Evolutionary conservation across 2,797 vertebrate genomes (phyloP).

Genomic region (Trachurus trachurus): DNA sequence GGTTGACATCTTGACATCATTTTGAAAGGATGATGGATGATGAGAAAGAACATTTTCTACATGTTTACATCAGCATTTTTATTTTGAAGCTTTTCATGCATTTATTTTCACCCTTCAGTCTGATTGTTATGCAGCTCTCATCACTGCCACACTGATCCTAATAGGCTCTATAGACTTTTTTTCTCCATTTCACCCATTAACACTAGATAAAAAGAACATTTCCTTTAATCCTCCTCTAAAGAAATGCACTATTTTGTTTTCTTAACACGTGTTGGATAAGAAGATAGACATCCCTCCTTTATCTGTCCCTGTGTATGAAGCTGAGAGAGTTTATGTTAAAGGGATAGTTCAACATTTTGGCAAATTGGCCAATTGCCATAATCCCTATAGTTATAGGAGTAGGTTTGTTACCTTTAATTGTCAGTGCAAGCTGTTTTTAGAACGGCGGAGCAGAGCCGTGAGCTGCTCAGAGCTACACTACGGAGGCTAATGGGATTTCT

Average conservation of each 20-base stretch:
- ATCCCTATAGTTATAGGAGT: too few species aligned
- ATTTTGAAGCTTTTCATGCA: not conserved
- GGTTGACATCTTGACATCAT: constrained; percentile 17
- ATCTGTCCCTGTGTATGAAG: not conserved
- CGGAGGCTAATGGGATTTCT: too few species aligned
- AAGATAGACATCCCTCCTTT: not conserved
- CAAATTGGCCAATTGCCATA: too few species aligned
- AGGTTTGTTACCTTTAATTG: too few species aligned
- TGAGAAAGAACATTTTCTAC: constrained; percentile 8
- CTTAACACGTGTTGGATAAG: not conserved
- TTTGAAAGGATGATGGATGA: constrained; percentile 14
- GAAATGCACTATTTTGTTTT: not conserved
- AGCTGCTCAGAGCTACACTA: too few species aligned
- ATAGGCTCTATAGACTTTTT: not conserved
- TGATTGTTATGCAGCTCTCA: not conserved
- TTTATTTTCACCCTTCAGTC: constrained; percentile 7
- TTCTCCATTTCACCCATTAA: not conserved
- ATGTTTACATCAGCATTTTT: constrained; percentile 3
- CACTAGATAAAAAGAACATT: not conserved
- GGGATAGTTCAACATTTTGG: too few species aligned
- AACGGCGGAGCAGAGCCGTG: too few species aligned
- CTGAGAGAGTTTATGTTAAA: not conserved
- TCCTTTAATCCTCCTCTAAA: not conserved
- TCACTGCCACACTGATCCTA: not conserved
- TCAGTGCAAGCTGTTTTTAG: too few species aligned